Evolutionary conservation across 2,797 vertebrate species (phyloP).

Genomic region (Tolypeutes matacus): DNA sequence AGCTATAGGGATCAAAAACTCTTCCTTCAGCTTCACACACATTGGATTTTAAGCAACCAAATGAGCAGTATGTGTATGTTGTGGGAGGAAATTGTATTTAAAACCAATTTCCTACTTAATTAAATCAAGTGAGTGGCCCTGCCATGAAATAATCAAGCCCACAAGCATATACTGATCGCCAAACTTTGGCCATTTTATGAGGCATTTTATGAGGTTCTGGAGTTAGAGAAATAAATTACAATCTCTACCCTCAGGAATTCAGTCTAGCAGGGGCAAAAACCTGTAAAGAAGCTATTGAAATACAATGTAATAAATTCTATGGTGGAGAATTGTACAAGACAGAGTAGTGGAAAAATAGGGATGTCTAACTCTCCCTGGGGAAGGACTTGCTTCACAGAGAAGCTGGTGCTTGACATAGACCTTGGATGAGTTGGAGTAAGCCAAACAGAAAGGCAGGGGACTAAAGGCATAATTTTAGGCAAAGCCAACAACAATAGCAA

Average conservation of each 20-base stretch:
- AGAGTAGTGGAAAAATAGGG: background rate
- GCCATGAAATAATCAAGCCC: constrained; percentile 9
- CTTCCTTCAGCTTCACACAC: background rate
- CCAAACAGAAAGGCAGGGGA: background rate
- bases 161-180: background rate
- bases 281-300: background rate
- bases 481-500: background rate
- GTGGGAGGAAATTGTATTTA: background rate
- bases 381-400: constrained; percentile 8
- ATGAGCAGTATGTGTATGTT: background rate
- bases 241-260: background rate
- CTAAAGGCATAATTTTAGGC: background rate
- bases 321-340: background rate
- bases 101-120: background rate
- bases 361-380: background rate
- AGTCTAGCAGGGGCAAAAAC: background rate
- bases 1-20: background rate
- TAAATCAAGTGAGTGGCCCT: background rate
- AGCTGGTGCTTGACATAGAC: background rate
- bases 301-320: background rate
- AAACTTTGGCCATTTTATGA: background rate
- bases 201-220: background rate
- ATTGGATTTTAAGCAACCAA: background rate
- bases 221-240: background rate
- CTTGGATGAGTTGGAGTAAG: background rate